phyloP scores from a whole-genome alignment of 2,888 invertebrate species.

The Sesia apiformis region DNA sequence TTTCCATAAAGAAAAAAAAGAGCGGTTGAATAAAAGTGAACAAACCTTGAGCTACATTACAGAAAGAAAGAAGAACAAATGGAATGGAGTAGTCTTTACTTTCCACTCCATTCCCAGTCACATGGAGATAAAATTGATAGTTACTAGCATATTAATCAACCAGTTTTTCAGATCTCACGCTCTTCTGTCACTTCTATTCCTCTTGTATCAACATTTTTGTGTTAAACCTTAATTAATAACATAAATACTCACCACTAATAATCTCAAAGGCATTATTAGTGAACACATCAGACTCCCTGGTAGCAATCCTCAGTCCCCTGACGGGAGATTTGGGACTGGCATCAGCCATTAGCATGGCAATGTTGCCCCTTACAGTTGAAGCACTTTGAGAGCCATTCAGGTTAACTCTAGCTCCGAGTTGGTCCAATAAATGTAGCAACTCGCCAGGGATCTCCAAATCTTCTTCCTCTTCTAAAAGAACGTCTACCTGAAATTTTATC shows the following conservation, averaged over 20 bases:
- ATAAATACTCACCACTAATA: constrained; percentile 30
- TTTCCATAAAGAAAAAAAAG: too few relatives aligned
- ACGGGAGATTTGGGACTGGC: constrained; percentile 36
- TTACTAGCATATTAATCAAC: background rate
- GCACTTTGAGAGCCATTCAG: constrained; percentile 33
- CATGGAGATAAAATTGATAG: too few relatives aligned
- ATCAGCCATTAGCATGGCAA: constrained; percentile 50
- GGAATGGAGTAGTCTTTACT: too few relatives aligned
- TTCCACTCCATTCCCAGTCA: too few relatives aligned
- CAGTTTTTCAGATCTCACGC: background rate
- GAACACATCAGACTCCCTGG: constrained; percentile 30
- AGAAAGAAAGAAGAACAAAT: too few relatives aligned
- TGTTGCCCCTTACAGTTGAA: constrained; percentile 34
- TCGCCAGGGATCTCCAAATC: constrained; percentile 40
- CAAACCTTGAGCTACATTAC: too few relatives aligned
- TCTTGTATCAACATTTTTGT: background rate
- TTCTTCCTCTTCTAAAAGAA: constrained; percentile 29
- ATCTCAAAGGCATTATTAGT: constrained; percentile 40
- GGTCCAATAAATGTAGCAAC: constrained; percentile 45
- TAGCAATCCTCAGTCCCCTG: constrained; percentile 41
- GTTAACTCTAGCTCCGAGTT: constrained; percentile 36
- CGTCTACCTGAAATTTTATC: constrained; percentile 37
- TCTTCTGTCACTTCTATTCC: background rate
- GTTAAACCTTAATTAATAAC: background rate
- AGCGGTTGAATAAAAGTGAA: too few relatives aligned